Base-by-base conservation (phyloP, 1,140 invertebrate species). In the Calliphora vicina region DNA sequence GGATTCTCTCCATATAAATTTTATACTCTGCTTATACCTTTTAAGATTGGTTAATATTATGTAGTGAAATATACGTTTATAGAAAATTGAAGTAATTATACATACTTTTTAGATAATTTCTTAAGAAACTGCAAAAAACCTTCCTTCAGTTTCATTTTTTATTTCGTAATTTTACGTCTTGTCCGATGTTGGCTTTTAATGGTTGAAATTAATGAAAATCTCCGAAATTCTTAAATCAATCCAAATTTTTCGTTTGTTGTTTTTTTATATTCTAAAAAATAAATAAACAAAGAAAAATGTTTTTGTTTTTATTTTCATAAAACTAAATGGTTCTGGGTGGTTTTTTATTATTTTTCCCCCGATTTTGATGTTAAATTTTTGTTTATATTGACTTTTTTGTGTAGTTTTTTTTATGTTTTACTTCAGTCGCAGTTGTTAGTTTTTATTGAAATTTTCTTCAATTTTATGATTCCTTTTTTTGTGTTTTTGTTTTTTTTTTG, bases 301-400 rank as follows among this genome's bases (percentile, higher is more conserved):
- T 74, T 74, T 76, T 76, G 17, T 72, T 72, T 23, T 35, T 72
- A 35, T 76, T 76, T 74, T 74, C 27, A 23, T 78, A 43, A 78
- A 25, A 78, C 27, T 74, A 74, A 35, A 74, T 17, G 72, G 27
- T 35, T 45, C 42, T 78, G 74, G 74, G 35, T 43, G 74, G 74
- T 45, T 78, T 45, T 78, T 78, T 78, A 45, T 78, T 78, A 45
- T 45, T 43, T 45, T 78, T 78, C 20, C 35, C 20, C n/a, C 35
- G 74, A 78, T 78, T 78, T 78, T 42, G 17, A 78, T 45, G 74
- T 78, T 78, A 43, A 25, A 78, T 35, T 78, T 78, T 78, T 78
- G 74, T 78, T 78, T 78, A 78, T 78, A 12, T 78, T 78, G 42
- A 78, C 17, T 43, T 25, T 78, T 45, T 43, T 78, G 27, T 76